Evolutionary conservation across 2,797 vertebrate genomes (phyloP), one percentile per base, ranked within the genome.

Genomic region (Neoniphon sammara): DNA sequence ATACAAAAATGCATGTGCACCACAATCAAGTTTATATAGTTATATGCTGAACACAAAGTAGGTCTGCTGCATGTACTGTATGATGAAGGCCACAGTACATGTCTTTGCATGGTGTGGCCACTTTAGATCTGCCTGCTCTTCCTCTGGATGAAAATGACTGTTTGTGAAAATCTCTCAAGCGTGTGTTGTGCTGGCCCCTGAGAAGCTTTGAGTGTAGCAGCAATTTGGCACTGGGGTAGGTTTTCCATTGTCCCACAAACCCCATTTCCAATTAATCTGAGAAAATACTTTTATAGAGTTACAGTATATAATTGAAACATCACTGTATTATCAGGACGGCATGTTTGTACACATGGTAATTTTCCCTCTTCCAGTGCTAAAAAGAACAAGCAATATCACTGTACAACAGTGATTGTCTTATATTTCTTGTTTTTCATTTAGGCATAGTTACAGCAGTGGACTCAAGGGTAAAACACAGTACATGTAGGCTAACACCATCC

Each of bases 1-100:
- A 18, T 10, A 85, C 25, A 80, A 83, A n/a, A 83, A 52, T 70
- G 57, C 9, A 77, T 44, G 30, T 49, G 39, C 10, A 66, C 9
- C 11, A 54, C 23, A 68, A 69, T 14, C 21, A 76, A 83, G 77
- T 75, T 70, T 14, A 58, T 71, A 55, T 5, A 17, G 47, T 69
- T n/a, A 64, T 71, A 49, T 73, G 73, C 23, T n/a, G 49, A 63
- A 70, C 5, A 66, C 60, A 70, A 34, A 63, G 70, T 12, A 71
- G 34, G 39, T 23, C 56, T 5, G 30, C 67, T 73, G 34, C 31
- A 42, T 52, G 46, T 56, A 14, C 23, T n/a, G 27, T 62, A 15
- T 25, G 20, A 27, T 27, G 25, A 27, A 27, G 25, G 25, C 25
- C 25, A 27, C 25, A 27, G 25, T 27, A 27, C 25, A 27, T 27